phyloP scores from a whole-genome alignment of 2,888 invertebrate species.

The Platycheirus rosarum region DNA sequence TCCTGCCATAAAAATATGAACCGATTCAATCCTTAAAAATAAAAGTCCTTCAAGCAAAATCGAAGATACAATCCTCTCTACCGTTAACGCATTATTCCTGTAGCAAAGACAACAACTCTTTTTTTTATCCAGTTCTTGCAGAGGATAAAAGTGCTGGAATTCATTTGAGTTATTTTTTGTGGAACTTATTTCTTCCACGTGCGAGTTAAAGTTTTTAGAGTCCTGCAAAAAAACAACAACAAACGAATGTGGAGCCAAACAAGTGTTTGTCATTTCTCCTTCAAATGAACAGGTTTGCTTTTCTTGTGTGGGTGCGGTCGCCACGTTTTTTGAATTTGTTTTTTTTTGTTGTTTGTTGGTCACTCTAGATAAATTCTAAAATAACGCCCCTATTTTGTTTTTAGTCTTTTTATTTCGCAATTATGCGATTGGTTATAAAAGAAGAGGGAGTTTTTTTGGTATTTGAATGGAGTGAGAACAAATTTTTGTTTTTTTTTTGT shows the following conservation, averaged over 20 bases:
- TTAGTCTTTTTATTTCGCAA: constrained; percentile 51
- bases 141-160: constrained; percentile 23
- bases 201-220: no score
- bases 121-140: constrained; percentile 8
- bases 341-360: constrained; percentile 11
- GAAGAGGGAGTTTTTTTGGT: constrained; percentile 5
- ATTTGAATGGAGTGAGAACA: constrained; percentile 17
- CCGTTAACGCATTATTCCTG: constrained; percentile 28
- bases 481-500: background rate
- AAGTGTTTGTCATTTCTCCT: constrained; percentile 17
- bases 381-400: constrained; percentile 54
- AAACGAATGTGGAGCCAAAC: constrained; percentile 38
- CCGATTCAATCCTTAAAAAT: background rate
- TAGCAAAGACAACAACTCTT: constrained; percentile 44
- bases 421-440: constrained; percentile 28
- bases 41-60: constrained; percentile 28
- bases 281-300: background rate
- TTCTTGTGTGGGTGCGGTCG: constrained; percentile 28
- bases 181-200: constrained; percentile 29
- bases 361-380: constrained; percentile 30
- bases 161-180: constrained; percentile 34
- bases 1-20: constrained; percentile 7
- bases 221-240: background rate
- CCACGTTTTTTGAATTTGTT: background rate
- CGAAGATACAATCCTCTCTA: constrained; percentile 49